phyloP scores from a whole-genome alignment of 2,888 invertebrate genomes.

The Chymomyza caudatula region DNA sequence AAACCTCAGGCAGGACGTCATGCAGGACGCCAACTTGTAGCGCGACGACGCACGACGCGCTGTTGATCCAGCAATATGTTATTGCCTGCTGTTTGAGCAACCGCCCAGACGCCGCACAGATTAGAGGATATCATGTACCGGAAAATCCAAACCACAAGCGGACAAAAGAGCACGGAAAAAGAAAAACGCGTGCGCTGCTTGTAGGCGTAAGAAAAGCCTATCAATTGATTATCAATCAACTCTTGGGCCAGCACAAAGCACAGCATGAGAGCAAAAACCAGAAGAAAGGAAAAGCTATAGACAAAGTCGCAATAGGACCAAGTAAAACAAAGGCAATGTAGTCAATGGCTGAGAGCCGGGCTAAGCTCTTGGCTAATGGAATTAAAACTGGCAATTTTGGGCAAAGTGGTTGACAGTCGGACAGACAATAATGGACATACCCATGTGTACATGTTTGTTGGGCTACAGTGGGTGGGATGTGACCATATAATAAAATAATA shows the following conservation, averaged over 20 bases:
- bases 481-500: too few species aligned
- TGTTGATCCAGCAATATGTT: neutral
- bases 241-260: conserved; percentile 27
- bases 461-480: too few species aligned
- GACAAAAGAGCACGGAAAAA: conserved; percentile 20
- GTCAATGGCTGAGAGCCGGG: neutral
- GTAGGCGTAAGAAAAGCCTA: conserved; percentile 61
- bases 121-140: conserved; percentile 71
- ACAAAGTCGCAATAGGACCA: conserved; percentile 12
- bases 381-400: conserved; percentile 66
- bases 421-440: neutral
- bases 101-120: conserved; percentile 34
- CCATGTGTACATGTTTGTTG: too few species aligned
- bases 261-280: conserved; percentile 7
- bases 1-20: neutral
- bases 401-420: conserved; percentile 42
- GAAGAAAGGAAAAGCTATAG: conserved; percentile 10
- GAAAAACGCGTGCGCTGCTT: conserved; percentile 1
- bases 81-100: conserved; percentile 2
- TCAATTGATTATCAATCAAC: conserved; percentile 76
- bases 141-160: conserved; percentile 67
- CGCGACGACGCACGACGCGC: conserved; percentile 29
- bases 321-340: neutral
- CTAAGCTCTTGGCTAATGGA: conserved; percentile 53
- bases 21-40: conserved; percentile 55